Percentiles rank a stretch among this genome's conserved stretches.
Conservation (phyloP, 1,140 invertebrate genomes). For the Amyelois transitella region DNA sequence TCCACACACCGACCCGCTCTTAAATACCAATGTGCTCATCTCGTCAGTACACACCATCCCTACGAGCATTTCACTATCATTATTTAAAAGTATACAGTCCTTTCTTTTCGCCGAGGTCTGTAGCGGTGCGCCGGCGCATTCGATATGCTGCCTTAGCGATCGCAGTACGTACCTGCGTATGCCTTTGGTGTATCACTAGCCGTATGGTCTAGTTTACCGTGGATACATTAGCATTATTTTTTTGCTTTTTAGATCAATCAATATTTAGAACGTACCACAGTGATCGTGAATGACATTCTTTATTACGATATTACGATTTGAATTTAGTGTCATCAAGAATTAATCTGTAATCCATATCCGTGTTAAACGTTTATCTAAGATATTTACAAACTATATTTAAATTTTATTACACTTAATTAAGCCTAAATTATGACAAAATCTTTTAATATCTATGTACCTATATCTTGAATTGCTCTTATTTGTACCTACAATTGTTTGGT, state of each 20-base stretch:
- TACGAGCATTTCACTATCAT: slow-evolving; percentile 71
- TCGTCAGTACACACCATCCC: slow-evolving; percentile 65
- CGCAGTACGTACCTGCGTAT: slow-evolving; percentile 35
- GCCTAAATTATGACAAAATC: too few species aligned
- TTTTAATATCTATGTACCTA: too few species aligned
- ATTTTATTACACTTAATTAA: too few species aligned
- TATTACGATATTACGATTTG: neutral
- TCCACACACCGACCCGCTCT: slow-evolving; percentile 62
- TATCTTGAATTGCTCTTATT: too few species aligned
- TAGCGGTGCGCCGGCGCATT: slow-evolving; percentile 40
- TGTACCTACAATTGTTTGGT: neutral
- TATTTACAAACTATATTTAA: too few species aligned
- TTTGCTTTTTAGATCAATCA: neutral
- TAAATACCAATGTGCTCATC: slow-evolving; percentile 70
- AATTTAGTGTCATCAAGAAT: too few species aligned
- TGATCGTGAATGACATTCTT: neutral
- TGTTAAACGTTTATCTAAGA: too few species aligned
- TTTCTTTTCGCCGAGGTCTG: slow-evolving; percentile 65
- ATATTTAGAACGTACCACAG: neutral
- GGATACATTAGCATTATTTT: neutral
- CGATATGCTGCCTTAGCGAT: slow-evolving; percentile 53
- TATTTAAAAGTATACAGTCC: slow-evolving; percentile 67
- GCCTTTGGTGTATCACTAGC: neutral
- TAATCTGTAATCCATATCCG: too few species aligned
- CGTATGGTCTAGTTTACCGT: neutral